Base-by-base conservation (phyloP, 2,797 vertebrate genomes). In the Adelosebastes latens region DNA sequence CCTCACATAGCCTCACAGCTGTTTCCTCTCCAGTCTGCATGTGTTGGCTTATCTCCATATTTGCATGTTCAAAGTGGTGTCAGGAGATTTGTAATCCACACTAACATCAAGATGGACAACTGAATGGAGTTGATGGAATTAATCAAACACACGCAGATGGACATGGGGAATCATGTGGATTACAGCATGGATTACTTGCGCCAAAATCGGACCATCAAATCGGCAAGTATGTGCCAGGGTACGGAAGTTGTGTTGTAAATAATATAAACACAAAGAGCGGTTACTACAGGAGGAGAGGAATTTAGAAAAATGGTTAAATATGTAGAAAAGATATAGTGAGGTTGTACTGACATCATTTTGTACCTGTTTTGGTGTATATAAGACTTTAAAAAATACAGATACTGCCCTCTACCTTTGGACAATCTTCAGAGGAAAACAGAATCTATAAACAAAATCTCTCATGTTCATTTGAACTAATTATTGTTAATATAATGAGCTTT, bases 81-180 rank as follows among this genome's bases (percentile, higher is more conserved):
- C 79, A 9, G 36, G 84, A 85, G 79, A 81, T 75, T 81, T 82
- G 64, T 79, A 87, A 88, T 88, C 81, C 75, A 77, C 31, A 12
- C 55, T 61, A 82, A 79, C 67, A 64, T 74, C 67, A 77, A 81
- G 31, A 77, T 18, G 49, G 77, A 81, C 34, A 77, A 72, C 39
- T 58, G 60, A 82, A 36, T 34, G 27, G 18, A 62, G 25, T 77
- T 75, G n/a, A 64, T 64, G 68, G 71, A 83, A 89, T 87, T 83
- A 82, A 68, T 74, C 72, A 72, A 77, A 83, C 66, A 72, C 65
- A 62, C 7, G 69, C 84, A 87, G 82, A 88, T 80, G 87, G 86
- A 85, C 77, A 70, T 8, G 24, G 52, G 46, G 58, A 79, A 71
- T 82, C 72, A 62, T 83, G 86, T 72, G 88, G 81, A 89, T 84